Evolutionary conservation across 2,797 vertebrate genomes (phyloP).

Genomic region (Gallirallus australis): DNA sequence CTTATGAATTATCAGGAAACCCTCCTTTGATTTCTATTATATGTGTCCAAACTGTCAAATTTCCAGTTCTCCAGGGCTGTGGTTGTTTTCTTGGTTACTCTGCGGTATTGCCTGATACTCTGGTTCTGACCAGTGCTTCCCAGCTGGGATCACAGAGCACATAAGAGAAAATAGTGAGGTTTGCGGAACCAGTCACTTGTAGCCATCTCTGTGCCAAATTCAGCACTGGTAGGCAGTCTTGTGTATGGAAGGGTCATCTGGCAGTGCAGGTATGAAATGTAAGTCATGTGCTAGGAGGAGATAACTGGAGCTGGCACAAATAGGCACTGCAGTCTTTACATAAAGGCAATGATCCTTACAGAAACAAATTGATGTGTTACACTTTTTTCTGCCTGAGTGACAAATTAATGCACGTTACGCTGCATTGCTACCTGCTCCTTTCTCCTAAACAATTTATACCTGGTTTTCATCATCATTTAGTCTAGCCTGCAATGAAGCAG

Average conservation of each 20-base stretch:
- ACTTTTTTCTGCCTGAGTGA: not conserved
- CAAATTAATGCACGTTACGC: not conserved
- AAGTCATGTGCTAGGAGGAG: not conserved
- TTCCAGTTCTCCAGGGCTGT: not conserved
- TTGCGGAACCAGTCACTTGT: not conserved
- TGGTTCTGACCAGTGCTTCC: not conserved
- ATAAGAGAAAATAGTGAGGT: not conserved
- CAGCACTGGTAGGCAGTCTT: not conserved
- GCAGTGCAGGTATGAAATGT: not conserved
- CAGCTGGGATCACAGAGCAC: not conserved
- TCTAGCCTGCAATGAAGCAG: not conserved
- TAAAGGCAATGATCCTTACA: not conserved
- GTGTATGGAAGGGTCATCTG: not conserved
- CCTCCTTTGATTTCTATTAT: not conserved
- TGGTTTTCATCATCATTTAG: not conserved
- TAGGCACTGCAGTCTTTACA: not conserved
- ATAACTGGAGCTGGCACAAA: not conserved
- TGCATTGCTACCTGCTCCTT: not conserved
- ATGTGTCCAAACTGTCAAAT: not conserved
- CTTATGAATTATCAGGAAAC: not conserved
- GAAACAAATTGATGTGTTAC: not conserved
- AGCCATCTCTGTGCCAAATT: not conserved
- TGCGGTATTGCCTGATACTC: not conserved
- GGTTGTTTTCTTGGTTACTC: not conserved
- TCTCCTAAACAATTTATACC: not conserved